Evolutionary conservation across 2,113 vertebrate genomes (phyloP), one percentile per base, ranked within the genome.

Genomic region (Calidris pygmaea): DNA sequence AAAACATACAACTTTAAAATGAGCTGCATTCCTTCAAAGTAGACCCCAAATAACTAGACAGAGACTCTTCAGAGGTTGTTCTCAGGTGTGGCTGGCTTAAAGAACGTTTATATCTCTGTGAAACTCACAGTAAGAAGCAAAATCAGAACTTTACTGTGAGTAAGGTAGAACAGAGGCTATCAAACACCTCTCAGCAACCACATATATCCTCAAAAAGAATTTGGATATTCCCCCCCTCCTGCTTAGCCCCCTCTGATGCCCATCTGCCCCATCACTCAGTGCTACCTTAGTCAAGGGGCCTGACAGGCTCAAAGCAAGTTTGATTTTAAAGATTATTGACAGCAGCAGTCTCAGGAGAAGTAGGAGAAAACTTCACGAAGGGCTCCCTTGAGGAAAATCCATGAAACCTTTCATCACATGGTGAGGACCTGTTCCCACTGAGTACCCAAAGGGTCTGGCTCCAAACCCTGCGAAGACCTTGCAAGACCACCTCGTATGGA

Each of bases 401-500:
- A 50, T 68, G 14, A 91, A 93, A 66, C 20, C 55, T 72, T 88
- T 72, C 43, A 63, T 65, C 32, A 74, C 32, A 29, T 2, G 2
- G 47, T 16, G 32, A 76, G 20, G 12, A 87, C 21, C 47, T 86
- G 37, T 15, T 70, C 16, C 55, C 20, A 66, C 18, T 7, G 1
- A 71, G 39, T 23, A 71, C 35, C 39, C 14, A 10, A 86, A 85
- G 27, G 7, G 14, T 58, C 20, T 87, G 83, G 7, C 22, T 65
- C 78, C 67, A 85, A 91, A 72, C 4, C 24, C 58, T n/a, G 30
- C 20, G 53, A 72, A 83, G 50, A 74, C n/a, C 56, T 88, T 67
- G n/a, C 12, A 48, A 53, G 37, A 62, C 21, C 23, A 35, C 8
- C 20, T 89, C 0, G 0, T 18, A 37, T 3, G 7, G 20, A 68